phyloP scores from a whole-genome alignment of 2,113 vertebrate species.

The Onychorhynchus coronatus region DNA sequence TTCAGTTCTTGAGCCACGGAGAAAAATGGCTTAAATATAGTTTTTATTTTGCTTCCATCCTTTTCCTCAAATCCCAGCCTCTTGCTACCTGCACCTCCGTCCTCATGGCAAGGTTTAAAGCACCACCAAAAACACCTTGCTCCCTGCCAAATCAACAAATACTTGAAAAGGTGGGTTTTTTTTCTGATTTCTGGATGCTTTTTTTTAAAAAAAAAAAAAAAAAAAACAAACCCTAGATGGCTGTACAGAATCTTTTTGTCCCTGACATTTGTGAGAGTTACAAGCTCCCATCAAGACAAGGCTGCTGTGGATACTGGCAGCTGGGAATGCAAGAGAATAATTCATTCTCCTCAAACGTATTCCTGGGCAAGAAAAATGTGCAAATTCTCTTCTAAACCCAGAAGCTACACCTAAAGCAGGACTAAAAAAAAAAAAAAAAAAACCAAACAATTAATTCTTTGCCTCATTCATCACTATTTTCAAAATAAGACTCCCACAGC shows the following conservation, averaged over 20 bases:
- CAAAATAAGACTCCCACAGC: not conserved
- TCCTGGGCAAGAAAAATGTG: not conserved
- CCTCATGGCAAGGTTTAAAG: conserved; percentile 36
- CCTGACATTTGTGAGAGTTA: not conserved
- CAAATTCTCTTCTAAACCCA: not conserved
- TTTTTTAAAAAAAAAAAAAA: not conserved
- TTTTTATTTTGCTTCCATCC: conserved; percentile 14
- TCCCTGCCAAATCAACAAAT: not conserved
- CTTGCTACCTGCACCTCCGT: not conserved
- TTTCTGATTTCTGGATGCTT: not conserved
- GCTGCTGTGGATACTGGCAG: not conserved
- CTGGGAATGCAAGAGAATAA: not conserved
- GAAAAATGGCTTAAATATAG: conserved; percentile 41
- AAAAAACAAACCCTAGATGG: not conserved
- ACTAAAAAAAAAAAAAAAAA: not conserved
- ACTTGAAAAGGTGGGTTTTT: not conserved
- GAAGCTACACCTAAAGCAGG: not conserved
- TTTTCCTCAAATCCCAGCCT: not conserved
- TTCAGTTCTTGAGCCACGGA: conserved; percentile 30
- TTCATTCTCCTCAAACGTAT: not conserved
- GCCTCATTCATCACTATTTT: not conserved
- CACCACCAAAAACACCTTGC: not conserved
- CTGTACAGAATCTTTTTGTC: not conserved
- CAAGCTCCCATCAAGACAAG: not conserved
- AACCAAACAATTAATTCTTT: not conserved